Evolutionary conservation across 1,140 invertebrate genomes (phyloP).

Genomic region (Apis mellifera): Amel_HAv3.1 CM009936.2:6890501-6891000

Average conservation of each 20-base stretch:
- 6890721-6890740: background rate
- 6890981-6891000: constrained; percentile 58
- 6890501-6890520: no score
- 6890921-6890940: constrained; percentile 48
- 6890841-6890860: background rate
- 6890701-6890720: background rate
- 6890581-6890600: no score
- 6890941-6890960: constrained; percentile 3
- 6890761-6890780: constrained; percentile 16
- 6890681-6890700: background rate
- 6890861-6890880: constrained; percentile 25
- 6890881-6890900: constrained; percentile 24
- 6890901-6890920: constrained; percentile 19
- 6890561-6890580: no score
- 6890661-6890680: background rate
- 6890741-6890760: background rate
- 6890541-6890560: no score
- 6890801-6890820: constrained; percentile 1
- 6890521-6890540: no score
- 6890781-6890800: background rate
- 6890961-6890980: background rate
- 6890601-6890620: no score
- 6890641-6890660: background rate
- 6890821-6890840: constrained; percentile 40
- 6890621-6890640: no score